Evolutionary conservation across 2,888 invertebrate genomes (phyloP).

Genomic region (Prosapia bicincta): DNA sequence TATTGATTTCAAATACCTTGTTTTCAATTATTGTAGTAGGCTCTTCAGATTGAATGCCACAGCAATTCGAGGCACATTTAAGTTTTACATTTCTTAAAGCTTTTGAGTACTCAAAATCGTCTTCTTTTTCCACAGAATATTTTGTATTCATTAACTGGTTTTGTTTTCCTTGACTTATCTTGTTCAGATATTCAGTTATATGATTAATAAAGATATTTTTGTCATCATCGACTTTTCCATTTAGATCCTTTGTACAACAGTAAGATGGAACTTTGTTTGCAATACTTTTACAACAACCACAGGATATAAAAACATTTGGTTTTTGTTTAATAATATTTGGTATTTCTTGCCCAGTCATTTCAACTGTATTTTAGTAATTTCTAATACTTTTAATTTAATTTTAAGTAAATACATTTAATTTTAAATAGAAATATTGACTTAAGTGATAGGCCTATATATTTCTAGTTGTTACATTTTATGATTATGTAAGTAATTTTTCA

Average conservation of each 20-base stretch:
- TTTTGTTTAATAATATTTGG: background rate
- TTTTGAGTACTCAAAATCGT: background rate
- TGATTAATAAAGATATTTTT: background rate
- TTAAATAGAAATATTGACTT: too few relatives aligned
- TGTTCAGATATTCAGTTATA: background rate
- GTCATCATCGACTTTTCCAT: background rate
- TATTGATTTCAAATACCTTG: background rate
- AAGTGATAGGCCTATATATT: too few relatives aligned
- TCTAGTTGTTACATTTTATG: too few relatives aligned
- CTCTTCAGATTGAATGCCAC: background rate
- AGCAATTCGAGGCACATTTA: background rate
- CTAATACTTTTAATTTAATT: too few relatives aligned
- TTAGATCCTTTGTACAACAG: background rate
- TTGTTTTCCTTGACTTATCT: background rate
- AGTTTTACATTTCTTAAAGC: background rate
- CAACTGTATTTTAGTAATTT: too few relatives aligned
- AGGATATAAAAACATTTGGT: background rate
- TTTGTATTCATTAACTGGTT: background rate
- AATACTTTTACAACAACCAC: background rate
- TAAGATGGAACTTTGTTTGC: background rate
- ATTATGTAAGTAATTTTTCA: too few relatives aligned
- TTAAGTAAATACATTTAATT: too few relatives aligned
- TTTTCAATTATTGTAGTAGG: background rate
- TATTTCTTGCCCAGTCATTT: background rate
- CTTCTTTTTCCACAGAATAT: background rate